Conservation (phyloP, 2,113 vertebrate genomes). For the Trichomycterus rosablanca region DNA sequence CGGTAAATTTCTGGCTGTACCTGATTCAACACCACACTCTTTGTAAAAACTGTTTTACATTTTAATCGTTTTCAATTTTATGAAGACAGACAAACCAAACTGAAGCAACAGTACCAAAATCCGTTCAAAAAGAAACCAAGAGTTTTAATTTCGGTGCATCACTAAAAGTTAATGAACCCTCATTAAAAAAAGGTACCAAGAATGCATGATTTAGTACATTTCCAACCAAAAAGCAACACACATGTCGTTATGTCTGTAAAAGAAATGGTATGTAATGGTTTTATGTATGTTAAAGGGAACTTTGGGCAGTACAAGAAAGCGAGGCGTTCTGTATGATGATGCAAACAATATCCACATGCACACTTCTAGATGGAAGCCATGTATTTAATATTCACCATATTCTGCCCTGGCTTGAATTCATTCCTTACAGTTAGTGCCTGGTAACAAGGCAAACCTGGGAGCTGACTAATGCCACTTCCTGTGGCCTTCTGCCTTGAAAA, state of each 20-base stretch:
- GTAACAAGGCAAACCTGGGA: conserved; percentile 72
- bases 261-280: conserved; percentile 24
- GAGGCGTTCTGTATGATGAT: conserved; percentile 64
- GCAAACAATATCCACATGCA: conserved; percentile 74
- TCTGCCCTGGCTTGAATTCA: conserved; percentile 73
- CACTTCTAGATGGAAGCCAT: conserved; percentile 68
- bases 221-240: conserved; percentile 22
- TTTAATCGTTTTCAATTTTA: too few relatives aligned
- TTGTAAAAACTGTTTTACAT: too few relatives aligned
- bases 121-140: too few relatives aligned
- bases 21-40: too few relatives aligned
- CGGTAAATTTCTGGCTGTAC: too few relatives aligned
- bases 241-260: conserved; percentile 23
- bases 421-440: conserved; percentile 73
- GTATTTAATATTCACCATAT: conserved; percentile 75
- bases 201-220: conserved; percentile 3
- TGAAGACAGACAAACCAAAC: too few relatives aligned
- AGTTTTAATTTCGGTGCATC: conserved; percentile 18
- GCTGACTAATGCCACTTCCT: conserved; percentile 74
- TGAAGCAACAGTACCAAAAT: too few relatives aligned
- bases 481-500: conserved; percentile 74
- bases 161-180: not conserved
- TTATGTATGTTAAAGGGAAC: conserved; percentile 31
- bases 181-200: not conserved
- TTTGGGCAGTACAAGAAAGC: conserved; percentile 38